These are phyloP conservation scores for Sycophaga agraensis DNA, from an alignment of 1,140 invertebrate genomes.

Conservation along the genomic window DNA sequence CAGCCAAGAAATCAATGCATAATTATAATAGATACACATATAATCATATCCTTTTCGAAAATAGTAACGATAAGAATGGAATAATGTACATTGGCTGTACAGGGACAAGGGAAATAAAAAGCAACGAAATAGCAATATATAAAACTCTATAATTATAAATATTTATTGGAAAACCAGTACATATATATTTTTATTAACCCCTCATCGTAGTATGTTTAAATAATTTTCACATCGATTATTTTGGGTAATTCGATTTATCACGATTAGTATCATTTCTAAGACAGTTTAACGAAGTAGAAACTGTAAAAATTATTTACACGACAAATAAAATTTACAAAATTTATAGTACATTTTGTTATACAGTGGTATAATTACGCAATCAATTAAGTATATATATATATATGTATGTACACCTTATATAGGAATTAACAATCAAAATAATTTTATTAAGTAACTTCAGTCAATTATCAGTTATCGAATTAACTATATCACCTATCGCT, in stretches of 20 bases:
- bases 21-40: too few species aligned
- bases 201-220: slow-evolving; percentile 7
- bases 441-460: slow-evolving; percentile 12
- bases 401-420: slow-evolving; percentile 12
- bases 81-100: too few species aligned
- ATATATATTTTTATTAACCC: slow-evolving; percentile 11
- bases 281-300: slow-evolving; percentile 20
- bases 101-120: too few species aligned
- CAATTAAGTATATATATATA: too few species aligned
- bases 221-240: slow-evolving; percentile 12
- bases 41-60: too few species aligned
- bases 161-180: slow-evolving; percentile 23
- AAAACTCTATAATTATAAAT: not conserved
- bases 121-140: not conserved
- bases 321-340: slow-evolving; percentile 29
- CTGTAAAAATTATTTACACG: slow-evolving; percentile 30
- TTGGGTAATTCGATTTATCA: slow-evolving; percentile 10
- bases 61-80: too few species aligned
- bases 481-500: slow-evolving; percentile 7
- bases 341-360: slow-evolving; percentile 9
- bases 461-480: not conserved
- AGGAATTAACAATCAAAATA: slow-evolving; percentile 4
- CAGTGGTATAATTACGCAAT: not conserved
- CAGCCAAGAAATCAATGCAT: too few species aligned
- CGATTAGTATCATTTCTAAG: slow-evolving; percentile 12